Evolutionary conservation across 2,888 invertebrate genomes (phyloP), one percentile per base, ranked within the genome.

Genomic region (Hanleya hanleyi): DNA sequence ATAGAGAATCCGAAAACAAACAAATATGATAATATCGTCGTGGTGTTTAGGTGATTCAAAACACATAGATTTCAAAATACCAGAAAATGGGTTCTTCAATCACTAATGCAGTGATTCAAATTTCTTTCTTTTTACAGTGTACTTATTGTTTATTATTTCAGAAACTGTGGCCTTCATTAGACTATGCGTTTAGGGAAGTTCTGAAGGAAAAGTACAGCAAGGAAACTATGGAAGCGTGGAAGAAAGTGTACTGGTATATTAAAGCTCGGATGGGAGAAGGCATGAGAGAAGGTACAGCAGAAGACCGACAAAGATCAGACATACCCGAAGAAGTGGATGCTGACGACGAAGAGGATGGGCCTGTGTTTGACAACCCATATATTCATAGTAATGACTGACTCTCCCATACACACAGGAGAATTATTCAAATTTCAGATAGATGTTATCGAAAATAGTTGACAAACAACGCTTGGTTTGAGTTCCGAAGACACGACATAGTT

Each of bases 81-180:
- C n/a, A n/a, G n/a, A n/a, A n/a, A n/a, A n/a, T n/a, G n/a, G n/a
- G n/a, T n/a, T n/a, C n/a, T n/a, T n/a, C n/a, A n/a, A n/a, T n/a
- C n/a, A n/a, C n/a, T n/a, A 47, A 47, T 47, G 4, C 22, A n/a
- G 47, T 4, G 18, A 1, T 7, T 22, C n/a, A 5, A 1, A 47
- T 47, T 18, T 9, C 18, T 41, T 41, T 9, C 18, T 9, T 41
- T 41, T 9, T 41, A 41, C 9, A 41, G 41, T 41, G 41, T 12
- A 51, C 9, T 32, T 67, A 64, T 37, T 51, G 37, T 62, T 75
- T 65, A 64, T 49, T 38, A 32, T 82, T 83, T 9, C 82, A 89
- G 89, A 80, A 83, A 73, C 80, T 89, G 37, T 88, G 89, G 89
- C 87, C 88, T 4, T 83, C 87, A 29, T 71, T 89, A 47, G 78